phyloP scores from a whole-genome alignment of 1,140 invertebrate species.

The Drosophila navojoa region DNA sequence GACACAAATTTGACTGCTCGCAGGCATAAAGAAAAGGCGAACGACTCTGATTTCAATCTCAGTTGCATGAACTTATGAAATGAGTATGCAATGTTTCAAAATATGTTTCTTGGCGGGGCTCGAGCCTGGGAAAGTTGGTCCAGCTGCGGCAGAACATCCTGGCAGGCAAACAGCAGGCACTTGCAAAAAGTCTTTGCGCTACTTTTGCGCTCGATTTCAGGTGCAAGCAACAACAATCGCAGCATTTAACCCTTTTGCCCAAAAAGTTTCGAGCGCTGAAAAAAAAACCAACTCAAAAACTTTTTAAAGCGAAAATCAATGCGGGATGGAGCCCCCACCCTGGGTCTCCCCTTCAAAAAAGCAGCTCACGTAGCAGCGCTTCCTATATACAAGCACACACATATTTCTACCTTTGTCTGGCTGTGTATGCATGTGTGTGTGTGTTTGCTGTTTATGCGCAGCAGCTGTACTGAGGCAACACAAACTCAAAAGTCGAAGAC shows the following conservation, averaged over 20 bases:
- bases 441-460: conserved; percentile 65
- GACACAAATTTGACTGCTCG: conserved; percentile 51
- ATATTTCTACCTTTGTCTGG: conserved; percentile 22
- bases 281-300: conserved; percentile 19
- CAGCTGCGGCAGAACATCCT: conserved; percentile 57
- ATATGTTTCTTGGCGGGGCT: conserved; percentile 42
- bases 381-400: conserved; percentile 47
- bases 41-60: conserved; percentile 54
- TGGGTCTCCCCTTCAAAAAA: conserved; percentile 21
- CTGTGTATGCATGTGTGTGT: conserved; percentile 11
- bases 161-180: conserved; percentile 19
- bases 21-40: conserved; percentile 51
- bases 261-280: conserved; percentile 46
- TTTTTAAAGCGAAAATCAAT: conserved; percentile 70
- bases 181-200: conserved; percentile 47
- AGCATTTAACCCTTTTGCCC: conserved; percentile 70
- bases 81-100: conserved; percentile 49
- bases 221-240: conserved; percentile 46
- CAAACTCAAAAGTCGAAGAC: conserved; percentile 45
- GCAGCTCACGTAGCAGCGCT: conserved; percentile 55
- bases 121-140: conserved; percentile 63
- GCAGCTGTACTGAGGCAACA: conserved; percentile 71
- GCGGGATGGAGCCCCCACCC: conserved; percentile 23
- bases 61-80: conserved; percentile 59
- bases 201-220: conserved; percentile 53